Base-by-base conservation (phyloP, 2,113 vertebrate genomes). In the Tenebrosternarchus preto region DNA sequence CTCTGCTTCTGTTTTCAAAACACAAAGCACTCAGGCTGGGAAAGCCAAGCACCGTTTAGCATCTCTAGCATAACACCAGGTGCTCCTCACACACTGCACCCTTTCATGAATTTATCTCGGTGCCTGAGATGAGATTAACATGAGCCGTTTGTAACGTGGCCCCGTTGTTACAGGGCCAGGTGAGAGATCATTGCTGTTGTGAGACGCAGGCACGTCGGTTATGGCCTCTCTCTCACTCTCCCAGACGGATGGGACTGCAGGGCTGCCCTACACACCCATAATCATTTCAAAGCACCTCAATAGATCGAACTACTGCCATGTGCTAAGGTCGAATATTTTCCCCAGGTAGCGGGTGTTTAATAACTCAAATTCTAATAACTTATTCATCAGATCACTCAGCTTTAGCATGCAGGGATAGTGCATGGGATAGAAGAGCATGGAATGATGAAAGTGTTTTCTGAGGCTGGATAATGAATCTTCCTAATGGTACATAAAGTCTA, bases 391-490 rank as follows among this genome's bases (percentile, higher is more conserved):
- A 69, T 31, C 70, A 25, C 55, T 77, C 43, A 55, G 27, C 5
- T 22, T 50, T 29, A 17, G 19, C 56, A 7, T 57, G n/a, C 19
- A 69, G 33, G 24, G 39, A 50, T 29, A 55, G 73, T 59, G 70
- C 27, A 24, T 0, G 63, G 69, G 33, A 36, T 36, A 36, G 64
- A 31, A 73, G 56, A 70, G 70, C 17, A 19, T 50, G 61, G 69
- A 39, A 72, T 67, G 80, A 66, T 82, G 69, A 57, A 73, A 74
- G 73, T 46, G 61, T 73, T 39, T 82, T 82, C 73, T 29, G 77
- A 57, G 78, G 27, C 71, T 63, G 59, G 46, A n/a, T n/a, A n/a
- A n/a, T n/a, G n/a, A n/a, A n/a, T n/a, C n/a, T n/a, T n/a, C n/a
- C n/a, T n/a, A n/a, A n/a, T n/a, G n/a, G n/a, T n/a, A n/a, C n/a